Evolutionary conservation across 2,113 vertebrate species (phyloP).

Genomic region (Toxostoma redivivum): DNA sequence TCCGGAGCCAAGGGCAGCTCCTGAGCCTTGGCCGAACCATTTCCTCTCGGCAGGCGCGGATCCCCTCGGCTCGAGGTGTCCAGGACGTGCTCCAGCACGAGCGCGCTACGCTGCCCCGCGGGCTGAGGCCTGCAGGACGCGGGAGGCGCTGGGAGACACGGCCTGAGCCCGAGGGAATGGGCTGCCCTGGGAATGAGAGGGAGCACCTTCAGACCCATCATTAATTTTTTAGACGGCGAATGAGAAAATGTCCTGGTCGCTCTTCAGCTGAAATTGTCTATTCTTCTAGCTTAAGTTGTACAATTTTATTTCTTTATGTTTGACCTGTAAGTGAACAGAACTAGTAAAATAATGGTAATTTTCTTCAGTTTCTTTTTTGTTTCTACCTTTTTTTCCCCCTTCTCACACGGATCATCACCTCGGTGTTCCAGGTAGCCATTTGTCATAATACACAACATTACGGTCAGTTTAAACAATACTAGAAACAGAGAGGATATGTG

Average conservation of each 20-base stretch:
- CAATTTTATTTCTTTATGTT: background rate
- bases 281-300: background rate
- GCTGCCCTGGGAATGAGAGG: too few species aligned
- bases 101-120: background rate
- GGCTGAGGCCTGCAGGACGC: too few species aligned
- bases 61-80: background rate
- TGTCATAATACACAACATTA: background rate
- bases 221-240: background rate
- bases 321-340: background rate
- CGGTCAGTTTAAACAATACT: background rate
- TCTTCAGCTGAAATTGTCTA: background rate
- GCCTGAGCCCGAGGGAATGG: too few species aligned
- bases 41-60: background rate
- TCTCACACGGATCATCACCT: background rate
- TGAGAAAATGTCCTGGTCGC: background rate
- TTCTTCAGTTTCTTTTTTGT: background rate
- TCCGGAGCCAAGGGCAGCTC: accelerated
- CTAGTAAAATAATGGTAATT: background rate
- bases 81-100: background rate
- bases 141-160: background rate
- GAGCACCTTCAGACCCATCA: background rate
- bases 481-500: background rate
- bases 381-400: accelerated
- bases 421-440: background rate
- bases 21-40: background rate